These are phyloP conservation scores for Acomys russatus DNA, from an alignment of 2,797 vertebrate species.

Conservation along the genomic window DNA sequence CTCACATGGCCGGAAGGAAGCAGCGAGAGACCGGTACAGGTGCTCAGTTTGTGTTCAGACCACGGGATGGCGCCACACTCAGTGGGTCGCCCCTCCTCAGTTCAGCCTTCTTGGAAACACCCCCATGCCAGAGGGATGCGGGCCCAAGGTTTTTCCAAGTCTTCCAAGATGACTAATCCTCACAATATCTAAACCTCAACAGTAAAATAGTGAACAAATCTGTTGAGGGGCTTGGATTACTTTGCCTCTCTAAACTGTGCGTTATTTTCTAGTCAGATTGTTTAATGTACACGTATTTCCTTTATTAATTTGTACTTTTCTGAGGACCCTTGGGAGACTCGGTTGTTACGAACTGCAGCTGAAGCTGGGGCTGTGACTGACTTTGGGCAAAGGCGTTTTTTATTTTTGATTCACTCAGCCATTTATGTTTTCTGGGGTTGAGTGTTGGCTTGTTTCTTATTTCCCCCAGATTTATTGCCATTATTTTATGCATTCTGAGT, in stretches of 20 bases:
- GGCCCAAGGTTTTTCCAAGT: not conserved
- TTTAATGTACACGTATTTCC: not conserved
- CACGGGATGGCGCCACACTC: not conserved
- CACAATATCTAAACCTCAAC: not conserved
- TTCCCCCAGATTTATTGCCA: constrained; percentile 6
- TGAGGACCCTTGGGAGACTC: not conserved
- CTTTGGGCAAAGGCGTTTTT: not conserved
- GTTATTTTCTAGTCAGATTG: constrained; percentile 19
- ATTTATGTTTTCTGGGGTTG: not conserved
- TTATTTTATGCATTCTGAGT: constrained; percentile 6
- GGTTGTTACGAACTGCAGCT: not conserved
- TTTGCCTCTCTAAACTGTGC: not conserved
- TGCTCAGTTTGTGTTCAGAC: not conserved
- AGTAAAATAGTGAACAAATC: not conserved
- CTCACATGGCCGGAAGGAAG: not conserved
- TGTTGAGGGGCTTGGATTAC: not conserved
- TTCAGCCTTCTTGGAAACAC: not conserved
- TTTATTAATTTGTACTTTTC: not conserved
- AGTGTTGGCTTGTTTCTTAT: not conserved
- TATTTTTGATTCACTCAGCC: not conserved
- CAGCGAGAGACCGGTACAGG: not conserved
- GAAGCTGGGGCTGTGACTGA: not conserved
- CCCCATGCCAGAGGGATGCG: not conserved
- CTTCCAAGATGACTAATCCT: not conserved
- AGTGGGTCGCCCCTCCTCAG: not conserved